phyloP scores from a whole-genome alignment of 2,113 vertebrate species.

The Anhinga rufa region DNA sequence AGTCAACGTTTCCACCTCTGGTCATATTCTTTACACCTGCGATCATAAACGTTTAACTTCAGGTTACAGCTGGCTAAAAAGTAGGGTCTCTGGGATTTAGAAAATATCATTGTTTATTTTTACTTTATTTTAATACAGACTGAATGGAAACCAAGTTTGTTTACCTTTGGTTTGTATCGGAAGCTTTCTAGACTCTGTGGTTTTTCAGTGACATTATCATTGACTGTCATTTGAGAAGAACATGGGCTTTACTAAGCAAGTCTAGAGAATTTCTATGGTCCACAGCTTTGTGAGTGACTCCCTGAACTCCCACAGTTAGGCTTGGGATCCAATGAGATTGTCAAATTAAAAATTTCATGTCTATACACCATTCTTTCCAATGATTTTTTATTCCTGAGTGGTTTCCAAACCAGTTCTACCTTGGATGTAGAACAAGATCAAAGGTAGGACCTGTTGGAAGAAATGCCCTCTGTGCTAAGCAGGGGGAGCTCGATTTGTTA shows the following conservation, averaged over 20 bases:
- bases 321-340: neutral
- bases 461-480: neutral
- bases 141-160: neutral
- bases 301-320: neutral
- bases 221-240: neutral
- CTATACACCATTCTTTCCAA: neutral
- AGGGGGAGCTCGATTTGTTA: neutral
- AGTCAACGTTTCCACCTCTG: neutral
- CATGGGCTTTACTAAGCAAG: neutral
- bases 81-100: neutral
- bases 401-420: neutral
- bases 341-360: neutral
- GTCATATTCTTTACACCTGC: neutral
- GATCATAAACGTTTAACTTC: neutral
- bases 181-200: neutral
- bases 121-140: neutral
- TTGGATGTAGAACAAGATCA: neutral
- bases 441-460: neutral
- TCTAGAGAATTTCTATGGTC: neutral
- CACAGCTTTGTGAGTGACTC: neutral
- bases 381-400: neutral
- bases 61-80: neutral
- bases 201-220: neutral
- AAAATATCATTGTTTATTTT: neutral
- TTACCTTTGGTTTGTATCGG: neutral